These are phyloP conservation scores for Callitettix versicolor DNA, from an alignment of 1,140 invertebrate genomes.

Conservation along the genomic window DNA sequence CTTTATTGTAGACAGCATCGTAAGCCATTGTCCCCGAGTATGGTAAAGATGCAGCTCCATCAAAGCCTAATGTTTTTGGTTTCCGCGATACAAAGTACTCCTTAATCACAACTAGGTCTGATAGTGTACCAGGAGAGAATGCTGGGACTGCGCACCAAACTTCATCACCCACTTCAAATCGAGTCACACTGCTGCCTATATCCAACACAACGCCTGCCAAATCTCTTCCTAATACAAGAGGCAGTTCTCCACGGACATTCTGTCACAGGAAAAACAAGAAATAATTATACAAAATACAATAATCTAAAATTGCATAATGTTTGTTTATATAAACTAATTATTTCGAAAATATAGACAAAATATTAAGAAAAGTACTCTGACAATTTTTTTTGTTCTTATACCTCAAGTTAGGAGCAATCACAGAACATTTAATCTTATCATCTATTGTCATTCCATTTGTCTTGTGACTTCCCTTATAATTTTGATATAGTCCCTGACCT, in stretches of 20 bases:
- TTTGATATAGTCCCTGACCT: too few relatives aligned
- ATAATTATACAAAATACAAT: too few relatives aligned
- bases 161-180: conserved; percentile 53
- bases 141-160: conserved; percentile 44
- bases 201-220: conserved; percentile 55
- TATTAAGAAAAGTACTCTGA: too few relatives aligned
- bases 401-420: too few relatives aligned
- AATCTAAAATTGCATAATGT: too few relatives aligned
- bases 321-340: too few relatives aligned
- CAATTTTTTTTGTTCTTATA: too few relatives aligned
- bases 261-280: conserved; percentile 19
- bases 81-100: conserved; percentile 48
- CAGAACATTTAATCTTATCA: too few relatives aligned
- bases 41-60: conserved; percentile 56
- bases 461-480: too few relatives aligned
- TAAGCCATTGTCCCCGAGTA: conserved; percentile 58
- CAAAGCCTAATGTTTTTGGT: conserved; percentile 52
- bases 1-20: conserved; percentile 46
- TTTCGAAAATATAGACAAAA: too few relatives aligned
- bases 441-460: too few relatives aligned
- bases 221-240: conserved; percentile 54
- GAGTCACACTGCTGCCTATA: conserved; percentile 44
- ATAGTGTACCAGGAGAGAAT: conserved; percentile 46
- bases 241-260: conserved; percentile 40
- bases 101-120: conserved; percentile 46